Conservation (phyloP, 2,888 invertebrate species). For the Orthonevra nobilis region DNA sequence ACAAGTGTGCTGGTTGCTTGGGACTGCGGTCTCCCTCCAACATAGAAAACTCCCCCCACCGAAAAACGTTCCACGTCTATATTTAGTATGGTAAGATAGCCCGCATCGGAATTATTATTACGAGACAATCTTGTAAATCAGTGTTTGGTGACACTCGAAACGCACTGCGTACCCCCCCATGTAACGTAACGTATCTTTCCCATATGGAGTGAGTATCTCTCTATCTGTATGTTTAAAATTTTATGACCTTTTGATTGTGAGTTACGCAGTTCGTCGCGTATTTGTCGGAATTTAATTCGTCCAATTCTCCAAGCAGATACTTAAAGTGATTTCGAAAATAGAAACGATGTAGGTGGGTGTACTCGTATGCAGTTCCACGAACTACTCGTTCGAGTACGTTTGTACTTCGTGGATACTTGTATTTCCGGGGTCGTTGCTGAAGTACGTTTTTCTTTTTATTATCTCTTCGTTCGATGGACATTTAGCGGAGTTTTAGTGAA, state of each 20-base stretch:
- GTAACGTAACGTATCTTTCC: constrained; percentile 6
- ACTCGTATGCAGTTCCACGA: constrained; percentile 48
- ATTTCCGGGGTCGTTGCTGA: constrained; percentile 49
- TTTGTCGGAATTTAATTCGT: constrained; percentile 38
- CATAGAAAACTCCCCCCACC: constrained; percentile 38
- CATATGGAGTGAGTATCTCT: background rate
- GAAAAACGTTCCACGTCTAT: constrained; percentile 34
- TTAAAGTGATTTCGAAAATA: constrained; percentile 50
- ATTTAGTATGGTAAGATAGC: constrained; percentile 40
- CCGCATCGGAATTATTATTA: constrained; percentile 60
- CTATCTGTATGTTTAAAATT: constrained; percentile 30
- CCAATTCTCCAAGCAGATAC: constrained; percentile 20
- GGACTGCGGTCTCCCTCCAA: constrained; percentile 51
- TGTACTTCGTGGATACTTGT: constrained; percentile 12
- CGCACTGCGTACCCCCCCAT: constrained; percentile 1
- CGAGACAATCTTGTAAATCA: constrained; percentile 66
- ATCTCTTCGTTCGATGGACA: constrained; percentile 36
- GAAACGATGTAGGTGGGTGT: constrained; percentile 39
- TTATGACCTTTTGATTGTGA: constrained; percentile 51
- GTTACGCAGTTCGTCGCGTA: constrained; percentile 29
- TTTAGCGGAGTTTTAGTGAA: constrained; percentile 49
- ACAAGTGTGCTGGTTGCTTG: constrained; percentile 56
- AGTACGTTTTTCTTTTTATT: constrained; percentile 19
- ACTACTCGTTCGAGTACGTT: constrained; percentile 27
- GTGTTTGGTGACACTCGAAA: constrained; percentile 61